Evolutionary conservation across 2,113 vertebrate species (phyloP).

Genomic region (Cochlearius cochlearius): DNA sequence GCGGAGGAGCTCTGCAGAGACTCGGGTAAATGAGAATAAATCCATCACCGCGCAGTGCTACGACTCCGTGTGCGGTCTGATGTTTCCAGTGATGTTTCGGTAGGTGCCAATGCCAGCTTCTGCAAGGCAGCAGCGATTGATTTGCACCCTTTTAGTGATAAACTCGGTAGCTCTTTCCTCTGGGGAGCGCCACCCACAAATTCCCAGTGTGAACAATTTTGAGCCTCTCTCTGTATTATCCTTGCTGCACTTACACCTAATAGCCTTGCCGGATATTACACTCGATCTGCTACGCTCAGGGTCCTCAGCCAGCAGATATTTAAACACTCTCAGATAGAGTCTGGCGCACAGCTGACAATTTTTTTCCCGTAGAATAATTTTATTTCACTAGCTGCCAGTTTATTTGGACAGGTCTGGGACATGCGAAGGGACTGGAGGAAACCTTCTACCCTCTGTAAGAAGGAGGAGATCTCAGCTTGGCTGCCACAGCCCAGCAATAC

Average conservation of each 20-base stretch:
- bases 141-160: not conserved
- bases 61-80: not conserved
- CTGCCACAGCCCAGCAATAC: not conserved
- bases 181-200: not conserved
- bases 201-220: not conserved
- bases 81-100: rapidly evolving
- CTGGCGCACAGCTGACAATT: not conserved
- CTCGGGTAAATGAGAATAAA: not conserved
- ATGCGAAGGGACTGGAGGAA: not conserved
- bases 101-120: not conserved
- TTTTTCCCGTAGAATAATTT: not conserved
- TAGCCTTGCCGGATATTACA: not conserved
- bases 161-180: not conserved
- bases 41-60: not conserved
- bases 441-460: not conserved
- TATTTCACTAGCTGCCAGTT: not conserved
- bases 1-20: not conserved
- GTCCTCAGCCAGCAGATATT: not conserved
- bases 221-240: not conserved
- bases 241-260: not conserved
- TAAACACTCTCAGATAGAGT: not conserved
- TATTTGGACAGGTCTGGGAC: not conserved
- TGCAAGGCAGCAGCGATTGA: rapidly evolving
- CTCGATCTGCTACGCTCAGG: not conserved
- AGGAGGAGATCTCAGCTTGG: not conserved